Evolutionary conservation across 2,797 vertebrate genomes (phyloP).

Genomic region (Danio jaintianensis): DNA sequence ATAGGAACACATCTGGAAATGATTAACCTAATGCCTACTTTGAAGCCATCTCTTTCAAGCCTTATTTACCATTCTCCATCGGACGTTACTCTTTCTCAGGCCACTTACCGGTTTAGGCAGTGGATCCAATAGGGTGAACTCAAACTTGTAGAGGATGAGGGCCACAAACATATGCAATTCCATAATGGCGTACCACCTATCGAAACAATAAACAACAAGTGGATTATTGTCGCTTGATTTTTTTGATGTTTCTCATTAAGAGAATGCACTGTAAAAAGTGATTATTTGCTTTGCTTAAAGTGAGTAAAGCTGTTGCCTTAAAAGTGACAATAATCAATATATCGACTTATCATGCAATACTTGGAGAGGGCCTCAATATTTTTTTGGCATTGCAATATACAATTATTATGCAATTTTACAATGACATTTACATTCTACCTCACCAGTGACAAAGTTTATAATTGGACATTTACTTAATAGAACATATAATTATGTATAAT

Average conservation of each 20-base stretch:
- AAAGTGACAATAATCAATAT: no score
- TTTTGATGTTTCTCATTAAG: not conserved
- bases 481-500: no score
- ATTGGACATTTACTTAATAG: no score
- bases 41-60: slow-evolving; percentile 37
- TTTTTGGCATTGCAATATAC: no score
- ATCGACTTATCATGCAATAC: no score
- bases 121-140: slow-evolving; percentile 78
- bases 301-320: no score
- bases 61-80: slow-evolving; percentile 28
- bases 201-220: slow-evolving; percentile 33
- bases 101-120: slow-evolving; percentile 79
- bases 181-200: slow-evolving; percentile 82
- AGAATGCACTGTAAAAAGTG: no score
- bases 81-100: not conserved
- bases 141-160: slow-evolving; percentile 80
- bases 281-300: no score
- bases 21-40: slow-evolving; percentile 44
- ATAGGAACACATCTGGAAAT: slow-evolving; percentile 48
- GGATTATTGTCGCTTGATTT: not conserved
- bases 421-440: no score
- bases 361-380: no score
- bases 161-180: slow-evolving; percentile 77
- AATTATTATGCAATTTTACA: no score
- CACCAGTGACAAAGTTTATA: no score